These are phyloP conservation scores for Rhagonycha fulva DNA, from an alignment of 2,888 invertebrate genomes.

Conservation along the genomic window DNA sequence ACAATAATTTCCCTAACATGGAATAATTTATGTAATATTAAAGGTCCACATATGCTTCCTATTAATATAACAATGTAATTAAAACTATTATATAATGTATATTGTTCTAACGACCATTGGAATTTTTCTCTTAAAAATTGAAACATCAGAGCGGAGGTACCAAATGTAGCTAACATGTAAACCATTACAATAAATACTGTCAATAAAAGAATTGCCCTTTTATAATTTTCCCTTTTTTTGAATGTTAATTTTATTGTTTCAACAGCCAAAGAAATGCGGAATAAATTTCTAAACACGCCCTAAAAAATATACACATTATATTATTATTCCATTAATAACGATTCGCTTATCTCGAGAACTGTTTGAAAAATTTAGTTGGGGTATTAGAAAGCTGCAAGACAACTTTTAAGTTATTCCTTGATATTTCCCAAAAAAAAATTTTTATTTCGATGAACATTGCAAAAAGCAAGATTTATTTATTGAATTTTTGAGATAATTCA, in stretches of 20 bases:
- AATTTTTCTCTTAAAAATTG: conserved; percentile 67
- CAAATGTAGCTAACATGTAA: conserved; percentile 44
- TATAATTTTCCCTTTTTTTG: conserved; percentile 60
- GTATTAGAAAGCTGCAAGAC: too few species aligned
- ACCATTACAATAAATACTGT: conserved; percentile 53
- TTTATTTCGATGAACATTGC: too few species aligned
- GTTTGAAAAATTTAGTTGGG: too few species aligned
- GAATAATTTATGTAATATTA: conserved; percentile 59
- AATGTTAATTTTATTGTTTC: conserved; percentile 64
- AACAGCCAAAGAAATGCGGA: conserved; percentile 41
- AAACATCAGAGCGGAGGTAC: conserved; percentile 51
- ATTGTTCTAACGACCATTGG: conserved; percentile 68
- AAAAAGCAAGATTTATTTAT: too few species aligned
- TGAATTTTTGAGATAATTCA: too few species aligned
- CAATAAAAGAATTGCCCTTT: conserved; percentile 59
- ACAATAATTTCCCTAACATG: conserved; percentile 55
- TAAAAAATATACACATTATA: conserved; percentile 6
- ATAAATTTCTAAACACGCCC: conserved; percentile 23
- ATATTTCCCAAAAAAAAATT: neutral
- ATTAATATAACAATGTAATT: conserved; percentile 59
- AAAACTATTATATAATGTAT: conserved; percentile 62
- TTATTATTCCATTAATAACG: too few species aligned
- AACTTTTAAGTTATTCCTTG: too few species aligned
- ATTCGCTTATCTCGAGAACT: too few species aligned
- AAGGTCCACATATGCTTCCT: conserved; percentile 63